These are phyloP conservation scores for Zosterops japonicus DNA, from an alignment of 2,113 vertebrate genomes.

Conservation along the genomic window DNA sequence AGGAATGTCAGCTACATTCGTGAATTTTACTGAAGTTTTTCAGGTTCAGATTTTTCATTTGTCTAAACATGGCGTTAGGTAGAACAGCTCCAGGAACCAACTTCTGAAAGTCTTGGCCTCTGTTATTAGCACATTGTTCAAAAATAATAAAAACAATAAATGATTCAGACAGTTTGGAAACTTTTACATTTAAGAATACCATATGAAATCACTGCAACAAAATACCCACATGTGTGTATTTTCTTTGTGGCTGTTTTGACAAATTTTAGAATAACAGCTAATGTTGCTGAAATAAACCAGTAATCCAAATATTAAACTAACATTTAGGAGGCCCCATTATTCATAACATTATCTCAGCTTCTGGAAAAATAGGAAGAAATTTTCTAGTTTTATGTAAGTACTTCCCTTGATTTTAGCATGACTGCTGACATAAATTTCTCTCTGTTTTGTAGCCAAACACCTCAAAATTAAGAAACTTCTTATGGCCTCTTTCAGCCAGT, in stretches of 20 bases:
- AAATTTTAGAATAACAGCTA: not conserved
- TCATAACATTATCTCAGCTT: not conserved
- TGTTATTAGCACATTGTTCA: slow-evolving; percentile 15
- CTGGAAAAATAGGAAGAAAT: not conserved
- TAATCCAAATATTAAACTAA: not conserved
- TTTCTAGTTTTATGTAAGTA: not conserved
- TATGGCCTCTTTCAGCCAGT: not conserved
- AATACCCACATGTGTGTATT: not conserved
- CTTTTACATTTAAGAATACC: not conserved
- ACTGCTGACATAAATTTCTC: not conserved
- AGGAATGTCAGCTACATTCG: not conserved
- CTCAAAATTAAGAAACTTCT: not conserved
- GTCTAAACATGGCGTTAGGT: not conserved
- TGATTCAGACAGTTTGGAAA: slow-evolving; percentile 42
- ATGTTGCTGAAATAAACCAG: not conserved
- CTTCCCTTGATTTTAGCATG: not conserved
- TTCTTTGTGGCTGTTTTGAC: not conserved
- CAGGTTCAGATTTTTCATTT: slow-evolving; percentile 1
- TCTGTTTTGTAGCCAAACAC: not conserved
- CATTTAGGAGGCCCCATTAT: not conserved
- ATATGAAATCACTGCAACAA: slow-evolving; percentile 3
- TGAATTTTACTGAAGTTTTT: not conserved
- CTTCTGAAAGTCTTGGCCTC: slow-evolving; percentile 25
- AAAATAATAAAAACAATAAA: slow-evolving; percentile 42
- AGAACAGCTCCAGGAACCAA: not conserved